phyloP scores from a whole-genome alignment of 2,797 vertebrate genomes.

The Lophotriccus pileatus region DNA sequence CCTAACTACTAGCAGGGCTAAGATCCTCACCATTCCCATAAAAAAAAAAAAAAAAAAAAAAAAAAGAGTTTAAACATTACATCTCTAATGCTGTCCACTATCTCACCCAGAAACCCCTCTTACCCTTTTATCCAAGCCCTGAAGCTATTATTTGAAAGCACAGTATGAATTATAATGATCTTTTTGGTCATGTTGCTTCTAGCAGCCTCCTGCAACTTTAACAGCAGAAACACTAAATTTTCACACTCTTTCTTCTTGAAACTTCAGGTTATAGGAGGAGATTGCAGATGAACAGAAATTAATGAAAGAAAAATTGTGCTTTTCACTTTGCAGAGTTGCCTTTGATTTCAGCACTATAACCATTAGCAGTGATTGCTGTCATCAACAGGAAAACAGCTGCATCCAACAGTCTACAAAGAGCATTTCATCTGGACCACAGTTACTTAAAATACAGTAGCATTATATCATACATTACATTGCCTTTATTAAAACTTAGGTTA shows the following conservation, averaged over 20 bases:
- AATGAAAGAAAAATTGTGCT: background rate
- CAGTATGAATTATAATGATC: background rate
- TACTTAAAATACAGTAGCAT: background rate
- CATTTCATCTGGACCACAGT: background rate
- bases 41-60: background rate
- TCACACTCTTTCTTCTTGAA: background rate
- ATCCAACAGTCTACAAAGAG: background rate
- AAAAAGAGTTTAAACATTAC: background rate
- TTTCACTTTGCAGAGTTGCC: background rate
- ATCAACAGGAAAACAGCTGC: background rate
- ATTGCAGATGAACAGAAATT: background rate
- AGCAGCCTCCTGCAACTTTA: background rate
- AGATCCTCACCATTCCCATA: background rate
- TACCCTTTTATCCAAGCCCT: background rate
- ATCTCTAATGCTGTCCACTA: background rate
- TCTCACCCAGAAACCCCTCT: background rate
- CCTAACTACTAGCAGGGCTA: background rate
- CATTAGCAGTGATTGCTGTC: background rate
- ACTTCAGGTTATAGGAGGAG: background rate
- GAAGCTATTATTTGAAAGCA: background rate
- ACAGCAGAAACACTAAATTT: background rate
- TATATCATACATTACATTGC: background rate
- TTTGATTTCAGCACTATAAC: background rate
- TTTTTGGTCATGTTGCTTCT: background rate
- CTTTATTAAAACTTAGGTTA: background rate